Conservation (phyloP, 2,888 invertebrate species). For the Platypus cylindrus region DNA sequence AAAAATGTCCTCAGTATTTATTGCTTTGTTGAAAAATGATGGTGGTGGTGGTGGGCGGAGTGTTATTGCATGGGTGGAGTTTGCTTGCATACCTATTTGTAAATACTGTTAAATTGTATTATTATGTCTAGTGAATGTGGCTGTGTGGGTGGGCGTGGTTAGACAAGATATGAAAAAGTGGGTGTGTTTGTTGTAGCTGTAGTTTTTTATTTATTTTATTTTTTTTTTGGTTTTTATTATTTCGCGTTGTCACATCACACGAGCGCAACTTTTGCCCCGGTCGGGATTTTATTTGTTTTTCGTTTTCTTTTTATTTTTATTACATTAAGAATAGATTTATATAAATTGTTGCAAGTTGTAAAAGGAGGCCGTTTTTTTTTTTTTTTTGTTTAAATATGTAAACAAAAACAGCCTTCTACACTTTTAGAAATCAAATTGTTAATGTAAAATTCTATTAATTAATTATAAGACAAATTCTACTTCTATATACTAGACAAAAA, state of each 20-base stretch:
- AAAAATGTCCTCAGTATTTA: constrained; percentile 53
- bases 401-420: constrained; percentile 4
- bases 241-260: constrained; percentile 32
- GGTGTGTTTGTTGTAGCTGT: too few relatives aligned
- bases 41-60: too few relatives aligned
- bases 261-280: constrained; percentile 35
- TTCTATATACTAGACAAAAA: too few relatives aligned
- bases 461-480: too few relatives aligned
- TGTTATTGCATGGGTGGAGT: too few relatives aligned
- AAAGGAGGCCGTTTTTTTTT: not conserved
- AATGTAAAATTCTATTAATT: too few relatives aligned
- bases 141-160: too few relatives aligned
- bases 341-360: not conserved
- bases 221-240: constrained; percentile 21
- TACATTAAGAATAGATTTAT: constrained; percentile 1
- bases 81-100: too few relatives aligned
- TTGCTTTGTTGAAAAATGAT: constrained; percentile 19
- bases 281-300: constrained; percentile 35
- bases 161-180: too few relatives aligned
- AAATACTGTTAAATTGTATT: too few relatives aligned
- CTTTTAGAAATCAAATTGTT: too few relatives aligned
- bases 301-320: constrained; percentile 2
- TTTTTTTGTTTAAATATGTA: constrained; percentile 2
- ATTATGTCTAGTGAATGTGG: too few relatives aligned
- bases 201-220: constrained; percentile 14